Evolutionary conservation across 2,113 vertebrate species (phyloP).

Genomic region (Hystrix brachyura): DNA sequence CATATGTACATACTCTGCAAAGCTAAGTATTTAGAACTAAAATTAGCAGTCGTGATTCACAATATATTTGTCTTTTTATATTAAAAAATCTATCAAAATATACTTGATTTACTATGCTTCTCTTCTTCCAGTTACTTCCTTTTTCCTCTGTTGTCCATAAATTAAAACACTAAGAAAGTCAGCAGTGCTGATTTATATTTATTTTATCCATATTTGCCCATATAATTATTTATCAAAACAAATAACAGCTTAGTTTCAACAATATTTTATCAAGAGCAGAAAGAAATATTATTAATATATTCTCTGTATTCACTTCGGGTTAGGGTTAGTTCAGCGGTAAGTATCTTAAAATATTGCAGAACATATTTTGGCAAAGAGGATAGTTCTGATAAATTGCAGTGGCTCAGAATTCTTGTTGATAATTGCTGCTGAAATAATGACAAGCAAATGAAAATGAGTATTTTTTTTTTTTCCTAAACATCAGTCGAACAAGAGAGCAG

Average conservation of each 20-base stretch:
- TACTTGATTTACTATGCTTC: neutral
- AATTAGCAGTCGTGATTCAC: neutral
- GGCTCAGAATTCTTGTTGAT: neutral
- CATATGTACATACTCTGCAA: neutral
- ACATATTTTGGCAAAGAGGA: neutral
- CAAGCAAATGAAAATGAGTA: conserved; percentile 15
- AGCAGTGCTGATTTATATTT: neutral
- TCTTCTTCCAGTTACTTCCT: neutral
- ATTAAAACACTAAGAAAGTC: neutral
- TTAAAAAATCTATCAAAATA: neutral
- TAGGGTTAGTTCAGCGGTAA: neutral
- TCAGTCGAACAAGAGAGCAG: neutral
- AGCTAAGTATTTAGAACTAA: neutral
- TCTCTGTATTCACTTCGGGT: neutral
- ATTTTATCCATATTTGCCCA: neutral
- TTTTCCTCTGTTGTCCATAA: neutral
- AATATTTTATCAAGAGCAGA: neutral
- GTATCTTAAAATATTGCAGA: neutral
- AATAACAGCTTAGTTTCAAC: neutral
- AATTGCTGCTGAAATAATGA: conserved; percentile 16
- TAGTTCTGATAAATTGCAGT: neutral
- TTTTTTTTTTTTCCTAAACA: neutral
- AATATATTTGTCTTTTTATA: neutral
- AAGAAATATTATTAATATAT: neutral
- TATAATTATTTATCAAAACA: neutral